Conservation (phyloP, 2,797 vertebrate species). For the Apodemus agrarius region DNA sequence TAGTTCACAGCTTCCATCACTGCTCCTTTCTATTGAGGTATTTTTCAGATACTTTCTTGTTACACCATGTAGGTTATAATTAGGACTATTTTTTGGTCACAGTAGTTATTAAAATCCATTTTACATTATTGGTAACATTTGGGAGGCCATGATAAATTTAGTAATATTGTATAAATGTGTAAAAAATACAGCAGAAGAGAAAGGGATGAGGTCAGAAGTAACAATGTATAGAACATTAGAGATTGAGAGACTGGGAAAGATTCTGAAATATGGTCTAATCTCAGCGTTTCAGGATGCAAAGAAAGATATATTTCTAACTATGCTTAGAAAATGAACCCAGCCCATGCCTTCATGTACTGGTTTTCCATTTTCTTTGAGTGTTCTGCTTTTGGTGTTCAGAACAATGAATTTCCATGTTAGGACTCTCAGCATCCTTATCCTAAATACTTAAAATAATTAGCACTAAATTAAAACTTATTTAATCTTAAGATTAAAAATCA, state of each 20-base stretch:
- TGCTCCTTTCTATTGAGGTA: not conserved
- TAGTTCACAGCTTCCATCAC: not conserved
- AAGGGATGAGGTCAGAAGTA: accelerated
- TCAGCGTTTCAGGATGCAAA: not conserved
- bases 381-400: not conserved
- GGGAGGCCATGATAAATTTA: not conserved
- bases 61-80: not conserved
- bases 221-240: not conserved
- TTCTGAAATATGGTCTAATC: not conserved
- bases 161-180: not conserved
- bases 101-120: not conserved
- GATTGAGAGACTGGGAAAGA: not conserved
- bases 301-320: not conserved
- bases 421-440: not conserved
- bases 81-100: not conserved
- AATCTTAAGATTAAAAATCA: too few species aligned
- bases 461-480: not conserved
- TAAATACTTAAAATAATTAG: too few species aligned
- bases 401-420: not conserved
- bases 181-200: not conserved
- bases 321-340: not conserved
- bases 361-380: not conserved
- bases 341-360: not conserved
- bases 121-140: not conserved
- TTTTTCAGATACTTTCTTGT: not conserved